These are phyloP conservation scores for Dryobotodes eremita DNA, from an alignment of 2,888 invertebrate species.

Conservation along the genomic window DNA sequence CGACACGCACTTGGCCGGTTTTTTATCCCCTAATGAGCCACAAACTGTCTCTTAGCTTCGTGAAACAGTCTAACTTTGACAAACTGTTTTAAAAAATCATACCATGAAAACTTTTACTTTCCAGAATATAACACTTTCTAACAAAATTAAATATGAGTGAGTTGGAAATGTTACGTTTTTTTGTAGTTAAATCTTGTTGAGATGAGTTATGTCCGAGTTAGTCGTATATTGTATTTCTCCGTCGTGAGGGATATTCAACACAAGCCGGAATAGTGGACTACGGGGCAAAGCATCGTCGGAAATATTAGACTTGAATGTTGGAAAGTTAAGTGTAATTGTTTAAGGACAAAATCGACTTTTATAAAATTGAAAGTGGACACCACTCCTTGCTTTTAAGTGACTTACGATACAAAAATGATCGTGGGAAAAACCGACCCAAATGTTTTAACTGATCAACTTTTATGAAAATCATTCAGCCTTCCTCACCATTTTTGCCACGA, in stretches of 20 bases:
- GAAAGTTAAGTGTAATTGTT: neutral
- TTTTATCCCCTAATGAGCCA: conserved; percentile 17
- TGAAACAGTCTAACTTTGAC: conserved; percentile 12
- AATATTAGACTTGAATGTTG: conserved; percentile 25
- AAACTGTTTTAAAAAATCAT: conserved; percentile 45
- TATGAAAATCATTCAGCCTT: neutral
- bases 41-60: neutral
- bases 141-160: conserved; percentile 47
- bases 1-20: no score
- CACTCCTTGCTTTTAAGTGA: neutral
- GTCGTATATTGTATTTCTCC: conserved; percentile 45
- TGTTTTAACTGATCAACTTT: neutral
- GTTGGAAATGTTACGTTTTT: conserved; percentile 35
- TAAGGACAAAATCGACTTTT: neutral
- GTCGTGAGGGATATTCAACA: conserved; percentile 42
- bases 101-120: conserved; percentile 32
- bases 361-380: neutral
- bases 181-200: conserved; percentile 53
- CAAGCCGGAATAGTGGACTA: conserved; percentile 24
- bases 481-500: neutral
- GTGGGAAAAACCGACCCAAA: neutral
- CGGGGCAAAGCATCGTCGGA: conserved; percentile 22
- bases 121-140: conserved; percentile 39
- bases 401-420: neutral
- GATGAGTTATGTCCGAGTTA: conserved; percentile 37